A percentile compares a stretch with the other conserved stretches of the same genome.
These are phyloP conservation scores for Pelodytes ibericus DNA, from an alignment of 2,797 vertebrate species.

Conservation along the genomic window DNA sequence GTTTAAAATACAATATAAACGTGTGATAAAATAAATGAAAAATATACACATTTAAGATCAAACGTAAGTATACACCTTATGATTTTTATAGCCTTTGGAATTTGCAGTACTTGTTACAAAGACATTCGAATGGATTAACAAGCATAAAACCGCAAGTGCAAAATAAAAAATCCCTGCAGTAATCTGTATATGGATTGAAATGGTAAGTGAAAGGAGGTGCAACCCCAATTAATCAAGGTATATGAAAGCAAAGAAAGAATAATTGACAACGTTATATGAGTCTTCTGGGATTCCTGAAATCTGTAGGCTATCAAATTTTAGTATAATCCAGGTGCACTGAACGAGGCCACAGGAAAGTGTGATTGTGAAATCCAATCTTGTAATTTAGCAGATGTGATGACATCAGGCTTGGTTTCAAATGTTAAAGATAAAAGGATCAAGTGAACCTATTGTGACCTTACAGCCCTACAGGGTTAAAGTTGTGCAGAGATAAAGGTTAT, in stretches of 20 bases:
- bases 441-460: constrained; percentile 45
- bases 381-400: constrained; percentile 57
- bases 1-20: too few relatives aligned
- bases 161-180: constrained; percentile 12
- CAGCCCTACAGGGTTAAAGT: constrained; percentile 44
- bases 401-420: constrained; percentile 51
- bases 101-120: background rate
- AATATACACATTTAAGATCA: background rate
- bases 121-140: background rate
- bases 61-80: background rate
- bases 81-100: background rate
- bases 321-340: constrained; percentile 52
- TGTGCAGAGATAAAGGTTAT: constrained; percentile 43
- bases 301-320: constrained; percentile 52
- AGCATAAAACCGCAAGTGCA: constrained; percentile 11
- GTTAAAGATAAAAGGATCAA: constrained; percentile 51
- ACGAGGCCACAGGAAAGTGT: constrained; percentile 42
- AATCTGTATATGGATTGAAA: background rate
- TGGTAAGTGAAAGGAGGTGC: constrained; percentile 8
- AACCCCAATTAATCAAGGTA: constrained; percentile 44
- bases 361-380: constrained; percentile 53
- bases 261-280: constrained; percentile 40
- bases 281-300: constrained; percentile 50
- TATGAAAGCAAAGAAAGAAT: constrained; percentile 36
- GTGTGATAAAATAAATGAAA: background rate